Conservation (phyloP, 1,140 invertebrate genomes). For the Drosophila ironensis region DNA sequence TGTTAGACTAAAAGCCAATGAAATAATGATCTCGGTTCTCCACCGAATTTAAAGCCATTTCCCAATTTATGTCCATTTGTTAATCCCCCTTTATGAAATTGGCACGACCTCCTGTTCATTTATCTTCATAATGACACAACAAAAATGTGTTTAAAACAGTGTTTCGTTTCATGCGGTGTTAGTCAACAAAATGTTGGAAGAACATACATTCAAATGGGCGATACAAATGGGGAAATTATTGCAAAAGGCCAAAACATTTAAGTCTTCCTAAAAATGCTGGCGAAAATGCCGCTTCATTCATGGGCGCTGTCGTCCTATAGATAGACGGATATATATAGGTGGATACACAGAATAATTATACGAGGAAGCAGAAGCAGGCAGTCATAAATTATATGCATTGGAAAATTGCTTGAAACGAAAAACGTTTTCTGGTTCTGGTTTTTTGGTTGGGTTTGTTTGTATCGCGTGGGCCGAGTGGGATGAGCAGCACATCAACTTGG, state of each 20-base stretch:
- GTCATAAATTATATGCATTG: slow-evolving; percentile 67
- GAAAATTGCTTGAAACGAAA: slow-evolving; percentile 57
- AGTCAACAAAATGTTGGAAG: slow-evolving; percentile 49
- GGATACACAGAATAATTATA: slow-evolving; percentile 30
- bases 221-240: slow-evolving; percentile 28
- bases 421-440: slow-evolving; percentile 25
- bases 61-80: background rate
- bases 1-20: too few species aligned
- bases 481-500: slow-evolving; percentile 55
- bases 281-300: slow-evolving; percentile 54
- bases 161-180: slow-evolving; percentile 36
- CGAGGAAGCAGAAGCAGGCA: slow-evolving; percentile 23
- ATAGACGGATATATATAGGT: slow-evolving; percentile 26
- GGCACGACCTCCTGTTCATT: slow-evolving; percentile 17
- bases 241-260: slow-evolving; percentile 42
- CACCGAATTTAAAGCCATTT: too few species aligned
- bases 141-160: slow-evolving; percentile 19
- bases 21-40: too few species aligned
- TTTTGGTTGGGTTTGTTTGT: slow-evolving; percentile 35
- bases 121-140: slow-evolving; percentile 42
- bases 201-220: slow-evolving; percentile 26
- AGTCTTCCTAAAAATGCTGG: background rate
- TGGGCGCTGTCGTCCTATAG: slow-evolving; percentile 28
- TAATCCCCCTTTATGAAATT: slow-evolving; percentile 26
- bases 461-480: slow-evolving; percentile 52